Evolutionary conservation across 2,888 invertebrate species (phyloP).

Genomic region (Metacarcinus magister): DNA sequence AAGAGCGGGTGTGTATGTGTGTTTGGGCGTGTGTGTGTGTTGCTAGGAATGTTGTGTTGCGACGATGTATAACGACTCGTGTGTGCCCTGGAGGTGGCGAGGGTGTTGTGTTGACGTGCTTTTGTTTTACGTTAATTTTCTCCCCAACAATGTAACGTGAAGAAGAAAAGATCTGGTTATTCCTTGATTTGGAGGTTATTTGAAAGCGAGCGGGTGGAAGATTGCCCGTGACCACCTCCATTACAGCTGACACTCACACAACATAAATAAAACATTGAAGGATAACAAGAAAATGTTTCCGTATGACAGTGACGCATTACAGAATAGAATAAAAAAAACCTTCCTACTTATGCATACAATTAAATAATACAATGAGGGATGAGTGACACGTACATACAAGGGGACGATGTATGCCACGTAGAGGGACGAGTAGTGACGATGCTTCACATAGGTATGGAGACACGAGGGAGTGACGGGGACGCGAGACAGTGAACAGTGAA

Average conservation of each 20-base stretch:
- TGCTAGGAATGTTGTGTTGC: neutral
- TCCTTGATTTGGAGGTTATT: neutral
- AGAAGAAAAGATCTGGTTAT: neutral
- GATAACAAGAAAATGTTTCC: neutral
- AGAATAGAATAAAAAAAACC: neutral
- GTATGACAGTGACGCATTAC: neutral
- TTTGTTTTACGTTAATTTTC: neutral
- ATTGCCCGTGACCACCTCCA: neutral
- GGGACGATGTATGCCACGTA: neutral
- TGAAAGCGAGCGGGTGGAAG: neutral
- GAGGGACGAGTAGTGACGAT: neutral
- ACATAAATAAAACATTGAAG: neutral
- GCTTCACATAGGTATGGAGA: neutral
- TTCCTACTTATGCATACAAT: neutral
- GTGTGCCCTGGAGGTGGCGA: neutral
- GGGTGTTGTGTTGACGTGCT: neutral
- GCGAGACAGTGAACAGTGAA: neutral
- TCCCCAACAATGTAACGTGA: neutral
- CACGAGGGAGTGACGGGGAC: neutral
- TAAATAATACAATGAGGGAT: neutral
- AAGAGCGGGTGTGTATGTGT: conserved; percentile 31
- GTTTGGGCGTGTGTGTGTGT: neutral
- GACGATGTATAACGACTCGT: neutral
- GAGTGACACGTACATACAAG: neutral
- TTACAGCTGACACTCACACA: neutral